Evolutionary conservation across 2,797 vertebrate species (phyloP).

Genomic region (Calcarius lapponicus): DNA sequence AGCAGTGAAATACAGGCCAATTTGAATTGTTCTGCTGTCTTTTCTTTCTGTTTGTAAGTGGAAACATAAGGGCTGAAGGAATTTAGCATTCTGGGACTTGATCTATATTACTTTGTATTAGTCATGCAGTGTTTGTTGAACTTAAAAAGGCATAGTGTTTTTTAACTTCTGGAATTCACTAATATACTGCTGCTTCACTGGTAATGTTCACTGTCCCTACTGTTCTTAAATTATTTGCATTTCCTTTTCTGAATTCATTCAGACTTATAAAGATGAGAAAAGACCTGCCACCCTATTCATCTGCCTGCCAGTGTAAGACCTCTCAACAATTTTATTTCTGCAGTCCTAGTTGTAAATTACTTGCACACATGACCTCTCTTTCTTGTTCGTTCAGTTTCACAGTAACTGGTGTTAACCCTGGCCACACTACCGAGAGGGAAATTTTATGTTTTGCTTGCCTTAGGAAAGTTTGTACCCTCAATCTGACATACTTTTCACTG

Average conservation of each 20-base stretch:
- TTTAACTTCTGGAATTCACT: neutral
- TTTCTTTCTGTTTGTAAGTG: neutral
- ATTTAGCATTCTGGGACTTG: neutral
- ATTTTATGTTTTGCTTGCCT: neutral
- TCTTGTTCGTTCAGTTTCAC: neutral
- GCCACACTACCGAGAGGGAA: neutral
- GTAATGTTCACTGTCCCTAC: neutral
- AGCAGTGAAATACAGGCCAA: neutral
- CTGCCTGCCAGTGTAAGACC: neutral
- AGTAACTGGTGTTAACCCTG: neutral
- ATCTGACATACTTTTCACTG: neutral
- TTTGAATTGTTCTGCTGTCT: neutral
- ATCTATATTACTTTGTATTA: neutral
- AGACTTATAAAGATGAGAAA: neutral
- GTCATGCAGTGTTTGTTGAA: neutral
- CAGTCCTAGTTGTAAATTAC: neutral
- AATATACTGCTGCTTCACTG: neutral
- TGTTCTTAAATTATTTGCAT: neutral
- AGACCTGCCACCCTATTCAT: neutral
- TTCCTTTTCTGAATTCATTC: neutral
- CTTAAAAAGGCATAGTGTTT: neutral
- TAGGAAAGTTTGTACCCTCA: neutral
- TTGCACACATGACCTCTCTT: neutral
- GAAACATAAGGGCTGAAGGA: neutral
- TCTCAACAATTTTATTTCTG: neutral